phyloP scores from a whole-genome alignment of 2,888 invertebrate genomes.

The Azorinus chamasolen region DNA sequence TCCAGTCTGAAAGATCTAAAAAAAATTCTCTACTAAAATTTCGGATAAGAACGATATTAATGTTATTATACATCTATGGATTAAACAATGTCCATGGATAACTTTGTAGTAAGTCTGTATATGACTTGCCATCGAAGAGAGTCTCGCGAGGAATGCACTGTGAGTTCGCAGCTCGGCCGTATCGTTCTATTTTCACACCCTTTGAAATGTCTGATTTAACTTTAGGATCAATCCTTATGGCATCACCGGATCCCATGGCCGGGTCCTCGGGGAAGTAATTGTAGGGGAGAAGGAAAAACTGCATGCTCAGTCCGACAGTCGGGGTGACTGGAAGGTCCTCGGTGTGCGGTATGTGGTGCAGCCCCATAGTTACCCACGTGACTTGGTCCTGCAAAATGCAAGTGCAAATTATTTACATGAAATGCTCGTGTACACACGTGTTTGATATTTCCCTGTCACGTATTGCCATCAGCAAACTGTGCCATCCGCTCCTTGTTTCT shows the following conservation, averaged over 20 bases:
- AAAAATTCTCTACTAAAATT: too few relatives aligned
- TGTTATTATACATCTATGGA: too few relatives aligned
- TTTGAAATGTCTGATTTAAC: constrained; percentile 1
- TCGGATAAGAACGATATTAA: too few relatives aligned
- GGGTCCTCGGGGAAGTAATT: constrained; percentile 47
- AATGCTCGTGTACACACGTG: too few relatives aligned
- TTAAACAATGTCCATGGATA: too few relatives aligned
- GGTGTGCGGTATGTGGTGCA: constrained; percentile 55
- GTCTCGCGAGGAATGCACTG: constrained; percentile 21
- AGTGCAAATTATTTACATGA: too few relatives aligned
- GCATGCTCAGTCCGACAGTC: constrained; percentile 41
- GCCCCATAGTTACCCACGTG: constrained; percentile 54
- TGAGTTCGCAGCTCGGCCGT: constrained; percentile 17
- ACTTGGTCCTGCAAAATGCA: constrained; percentile 45
- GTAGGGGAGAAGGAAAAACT: constrained; percentile 37
- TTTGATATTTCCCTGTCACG: too few relatives aligned
- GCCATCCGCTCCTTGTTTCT: too few relatives aligned
- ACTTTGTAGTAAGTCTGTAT: too few relatives aligned
- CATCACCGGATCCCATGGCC: constrained; percentile 39
- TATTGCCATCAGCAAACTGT: too few relatives aligned
- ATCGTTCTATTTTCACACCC: constrained; percentile 24
- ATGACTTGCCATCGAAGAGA: too few relatives aligned
- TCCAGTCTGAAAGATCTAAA: too few relatives aligned
- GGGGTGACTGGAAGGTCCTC: constrained; percentile 53
- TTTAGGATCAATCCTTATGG: constrained; percentile 33